Percentiles rank a stretch among this genome's conserved stretches.
Evolutionary conservation across 1,140 invertebrate species (phyloP).

Genomic region (Atta texana): DNA sequence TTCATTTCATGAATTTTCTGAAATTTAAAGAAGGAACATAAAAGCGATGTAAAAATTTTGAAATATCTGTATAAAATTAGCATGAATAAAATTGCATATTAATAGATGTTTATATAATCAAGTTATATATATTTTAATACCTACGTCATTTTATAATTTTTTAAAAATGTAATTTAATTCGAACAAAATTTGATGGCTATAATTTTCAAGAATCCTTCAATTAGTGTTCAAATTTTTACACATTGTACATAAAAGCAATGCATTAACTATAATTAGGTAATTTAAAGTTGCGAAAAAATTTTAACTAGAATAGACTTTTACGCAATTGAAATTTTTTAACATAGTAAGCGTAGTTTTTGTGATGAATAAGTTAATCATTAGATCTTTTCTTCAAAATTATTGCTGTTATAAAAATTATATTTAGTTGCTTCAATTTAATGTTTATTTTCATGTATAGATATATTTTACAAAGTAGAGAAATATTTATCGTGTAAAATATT

Average conservation of each 20-base stretch:
- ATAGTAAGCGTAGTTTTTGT: background rate
- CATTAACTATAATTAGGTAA: slow-evolving; percentile 22
- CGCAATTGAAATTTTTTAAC: background rate
- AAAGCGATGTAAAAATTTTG: background rate
- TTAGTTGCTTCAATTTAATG: background rate
- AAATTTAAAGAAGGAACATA: background rate
- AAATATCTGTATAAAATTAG: background rate
- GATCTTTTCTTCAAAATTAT: background rate
- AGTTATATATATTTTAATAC: background rate
- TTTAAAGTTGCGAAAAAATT: slow-evolving; percentile 41
- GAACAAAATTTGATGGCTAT: slow-evolving; percentile 27
- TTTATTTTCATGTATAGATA: background rate
- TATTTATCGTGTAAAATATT: background rate
- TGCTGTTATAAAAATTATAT: background rate
- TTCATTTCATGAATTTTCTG: background rate
- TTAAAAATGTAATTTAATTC: background rate
- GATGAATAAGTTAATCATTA: background rate
- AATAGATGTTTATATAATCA: background rate
- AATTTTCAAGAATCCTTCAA: background rate
- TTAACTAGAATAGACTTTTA: background rate
- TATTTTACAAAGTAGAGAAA: background rate
- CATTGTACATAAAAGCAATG: background rate
- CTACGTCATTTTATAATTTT: background rate
- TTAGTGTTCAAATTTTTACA: slow-evolving; percentile 44
- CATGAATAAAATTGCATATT: slow-evolving; percentile 1